phyloP scores from a whole-genome alignment of 2,888 invertebrate genomes.

The Tinea trinotella region DNA sequence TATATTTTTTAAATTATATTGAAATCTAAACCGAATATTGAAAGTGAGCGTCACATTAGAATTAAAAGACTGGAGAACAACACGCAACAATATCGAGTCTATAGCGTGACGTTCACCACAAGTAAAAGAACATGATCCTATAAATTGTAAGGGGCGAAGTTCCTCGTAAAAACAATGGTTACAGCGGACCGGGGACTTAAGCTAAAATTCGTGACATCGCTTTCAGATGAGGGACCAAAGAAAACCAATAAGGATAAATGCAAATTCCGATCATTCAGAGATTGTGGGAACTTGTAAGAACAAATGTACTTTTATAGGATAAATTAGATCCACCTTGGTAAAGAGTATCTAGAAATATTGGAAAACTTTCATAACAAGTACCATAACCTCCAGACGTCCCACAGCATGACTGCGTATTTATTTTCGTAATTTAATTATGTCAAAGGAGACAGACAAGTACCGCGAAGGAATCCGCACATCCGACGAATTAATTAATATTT shows the following conservation, averaged over 20 bases:
- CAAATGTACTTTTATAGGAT: background rate
- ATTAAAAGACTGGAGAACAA: conserved; percentile 5
- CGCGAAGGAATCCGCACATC: background rate
- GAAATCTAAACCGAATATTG: background rate
- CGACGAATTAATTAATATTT: background rate
- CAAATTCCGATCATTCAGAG: background rate
- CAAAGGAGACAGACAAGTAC: background rate
- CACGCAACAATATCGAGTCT: conserved; percentile 9
- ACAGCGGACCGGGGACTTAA: background rate
- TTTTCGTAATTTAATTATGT: background rate
- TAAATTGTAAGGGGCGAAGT: conserved; percentile 13
- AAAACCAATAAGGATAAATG: conserved; percentile 16
- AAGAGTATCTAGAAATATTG: too few relatives aligned
- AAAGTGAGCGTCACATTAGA: conserved; percentile 7
- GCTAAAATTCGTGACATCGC: conserved; percentile 9
- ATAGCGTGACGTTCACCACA: background rate
- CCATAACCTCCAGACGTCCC: background rate
- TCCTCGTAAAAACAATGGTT: background rate
- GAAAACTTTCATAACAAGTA: too few relatives aligned
- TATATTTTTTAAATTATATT: background rate
- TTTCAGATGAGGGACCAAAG: conserved; percentile 15
- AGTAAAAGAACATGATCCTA: background rate
- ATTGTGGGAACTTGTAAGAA: background rate
- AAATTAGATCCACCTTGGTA: too few relatives aligned
- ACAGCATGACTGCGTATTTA: background rate